Conservation (phyloP, 2,888 invertebrate genomes). For the Barypeithes pellucidus region DNA sequence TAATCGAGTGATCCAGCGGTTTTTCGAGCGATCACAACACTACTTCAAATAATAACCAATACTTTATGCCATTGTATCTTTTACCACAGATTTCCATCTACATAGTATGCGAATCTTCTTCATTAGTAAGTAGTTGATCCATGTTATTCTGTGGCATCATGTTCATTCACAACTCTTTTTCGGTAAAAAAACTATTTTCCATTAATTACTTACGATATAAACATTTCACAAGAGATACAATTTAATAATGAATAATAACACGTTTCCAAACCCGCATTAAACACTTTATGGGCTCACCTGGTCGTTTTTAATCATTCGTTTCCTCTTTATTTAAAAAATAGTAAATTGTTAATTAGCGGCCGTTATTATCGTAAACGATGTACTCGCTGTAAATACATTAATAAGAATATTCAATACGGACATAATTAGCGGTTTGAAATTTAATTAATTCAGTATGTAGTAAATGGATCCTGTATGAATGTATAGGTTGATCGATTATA, state of each 20-base stretch:
- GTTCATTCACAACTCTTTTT: neutral
- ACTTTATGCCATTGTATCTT: neutral
- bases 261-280: slow-evolving; percentile 63
- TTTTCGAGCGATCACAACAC: too few species aligned
- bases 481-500: slow-evolving; percentile 28
- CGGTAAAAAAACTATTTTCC: slow-evolving; percentile 26
- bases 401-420: slow-evolving; percentile 54
- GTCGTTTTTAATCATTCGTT: slow-evolving; percentile 57
- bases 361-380: slow-evolving; percentile 57
- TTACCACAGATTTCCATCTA: too few species aligned
- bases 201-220: slow-evolving; percentile 60
- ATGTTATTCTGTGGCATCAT: too few species aligned
- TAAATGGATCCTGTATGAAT: slow-evolving; percentile 50
- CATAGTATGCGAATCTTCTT: too few species aligned
- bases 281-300: slow-evolving; percentile 62
- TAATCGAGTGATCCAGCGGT: too few species aligned
- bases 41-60: too few species aligned
- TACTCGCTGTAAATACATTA: slow-evolving; percentile 52
- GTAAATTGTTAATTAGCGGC: slow-evolving; percentile 57
- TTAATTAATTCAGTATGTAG: slow-evolving; percentile 51
- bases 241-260: slow-evolving; percentile 64
- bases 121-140: too few species aligned
- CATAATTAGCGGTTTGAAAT: slow-evolving; percentile 52
- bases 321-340: slow-evolving; percentile 58
- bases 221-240: slow-evolving; percentile 62